These are phyloP conservation scores for Oryzias celebensis DNA, from an alignment of 2,113 vertebrate genomes.

Conservation along the genomic window DNA sequence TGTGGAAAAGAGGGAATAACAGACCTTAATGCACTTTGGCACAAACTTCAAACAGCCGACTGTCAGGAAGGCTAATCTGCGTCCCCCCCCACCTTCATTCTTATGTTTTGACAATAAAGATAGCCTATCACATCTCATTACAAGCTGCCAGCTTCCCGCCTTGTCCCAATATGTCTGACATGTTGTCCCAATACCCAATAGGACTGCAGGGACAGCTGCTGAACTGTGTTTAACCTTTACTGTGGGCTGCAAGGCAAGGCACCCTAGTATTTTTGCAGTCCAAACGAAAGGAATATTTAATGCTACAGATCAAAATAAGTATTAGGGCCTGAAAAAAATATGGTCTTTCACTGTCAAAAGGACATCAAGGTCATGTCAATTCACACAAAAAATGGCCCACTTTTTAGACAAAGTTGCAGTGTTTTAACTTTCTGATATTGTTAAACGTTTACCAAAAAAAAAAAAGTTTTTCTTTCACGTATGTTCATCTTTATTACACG, in stretches of 20 bases:
- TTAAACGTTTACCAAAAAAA: too few species aligned
- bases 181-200: conserved; percentile 49
- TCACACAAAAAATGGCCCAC: too few species aligned
- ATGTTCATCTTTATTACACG: conserved; percentile 1
- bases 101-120: conserved; percentile 84
- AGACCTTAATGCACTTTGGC: conserved; percentile 81
- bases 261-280: conserved; percentile 12
- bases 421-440: too few species aligned
- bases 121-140: conserved; percentile 78
- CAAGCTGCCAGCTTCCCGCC: conserved; percentile 71
- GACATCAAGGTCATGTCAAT: too few species aligned
- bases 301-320: background rate
- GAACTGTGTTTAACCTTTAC: conserved; percentile 27
- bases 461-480: too few species aligned
- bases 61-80: conserved; percentile 80
- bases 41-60: conserved; percentile 75
- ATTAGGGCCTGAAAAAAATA: too few species aligned
- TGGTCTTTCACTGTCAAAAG: too few species aligned
- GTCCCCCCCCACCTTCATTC: conserved; percentile 74
- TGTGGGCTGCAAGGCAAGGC: conserved; percentile 17
- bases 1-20: conserved; percentile 68
- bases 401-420: too few species aligned
- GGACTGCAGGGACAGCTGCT: conserved; percentile 51
- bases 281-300: conserved; percentile 2
- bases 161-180: conserved; percentile 65